These are phyloP conservation scores for Patiria miniata DNA, from an alignment of 35 echinoderm and acorn worm species.

Conservation along the genomic window DNA sequence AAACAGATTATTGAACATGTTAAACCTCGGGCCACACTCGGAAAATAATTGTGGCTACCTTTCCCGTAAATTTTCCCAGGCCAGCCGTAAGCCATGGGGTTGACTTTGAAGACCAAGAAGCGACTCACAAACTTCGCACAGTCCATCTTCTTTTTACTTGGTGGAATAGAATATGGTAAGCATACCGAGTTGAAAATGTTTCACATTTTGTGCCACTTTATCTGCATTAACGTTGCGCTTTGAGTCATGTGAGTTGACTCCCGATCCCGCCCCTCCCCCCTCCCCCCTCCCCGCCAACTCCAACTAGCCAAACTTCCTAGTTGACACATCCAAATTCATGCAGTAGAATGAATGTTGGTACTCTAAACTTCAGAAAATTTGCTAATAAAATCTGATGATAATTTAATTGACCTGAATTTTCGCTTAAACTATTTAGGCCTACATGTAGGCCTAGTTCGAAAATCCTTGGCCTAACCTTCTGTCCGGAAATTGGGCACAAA, in stretches of 20 bases:
- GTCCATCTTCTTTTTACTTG: conserved; percentile 39
- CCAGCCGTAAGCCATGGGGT: background rate
- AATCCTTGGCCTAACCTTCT: too few relatives aligned
- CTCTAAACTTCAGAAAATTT: too few relatives aligned
- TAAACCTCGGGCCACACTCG: too few relatives aligned
- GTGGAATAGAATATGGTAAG: conserved; percentile 52
- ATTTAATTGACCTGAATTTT: too few relatives aligned
- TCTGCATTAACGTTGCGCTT: background rate
- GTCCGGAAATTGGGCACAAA: too few relatives aligned
- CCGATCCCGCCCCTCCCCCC: background rate
- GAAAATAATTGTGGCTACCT: too few relatives aligned
- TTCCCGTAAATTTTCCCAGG: too few relatives aligned
- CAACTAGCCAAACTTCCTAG: background rate
- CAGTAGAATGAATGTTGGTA: too few relatives aligned
- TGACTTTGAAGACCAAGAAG: conserved; percentile 41
- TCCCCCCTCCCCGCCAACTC: background rate
- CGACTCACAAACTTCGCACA: background rate
- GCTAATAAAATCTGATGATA: too few relatives aligned
- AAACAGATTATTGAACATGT: too few relatives aligned
- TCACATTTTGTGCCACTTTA: background rate
- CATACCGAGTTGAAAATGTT: background rate
- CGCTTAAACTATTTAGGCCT: too few relatives aligned
- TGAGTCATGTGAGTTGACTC: background rate
- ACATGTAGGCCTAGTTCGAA: too few relatives aligned
- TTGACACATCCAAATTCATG: background rate